These are phyloP conservation scores for Mus spicilegus DNA, from an alignment of 2,113 vertebrate genomes.

Conservation along the genomic window DNA sequence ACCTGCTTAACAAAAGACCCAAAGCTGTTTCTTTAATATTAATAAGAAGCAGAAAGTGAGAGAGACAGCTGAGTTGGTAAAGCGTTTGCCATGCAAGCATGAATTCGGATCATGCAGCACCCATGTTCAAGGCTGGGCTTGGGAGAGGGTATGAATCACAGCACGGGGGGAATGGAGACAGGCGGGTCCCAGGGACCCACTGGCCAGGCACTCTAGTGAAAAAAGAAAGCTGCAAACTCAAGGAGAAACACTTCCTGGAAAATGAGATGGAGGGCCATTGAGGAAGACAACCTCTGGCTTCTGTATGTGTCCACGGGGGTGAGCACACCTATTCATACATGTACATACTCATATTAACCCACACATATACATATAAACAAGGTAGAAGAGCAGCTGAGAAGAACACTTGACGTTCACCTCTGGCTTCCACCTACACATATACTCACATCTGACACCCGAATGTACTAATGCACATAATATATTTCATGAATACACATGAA, in stretches of 20 bases:
- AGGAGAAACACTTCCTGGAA: neutral
- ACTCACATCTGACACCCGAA: neutral
- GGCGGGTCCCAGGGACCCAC: neutral
- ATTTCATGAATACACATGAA: neutral
- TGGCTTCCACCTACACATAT: neutral
- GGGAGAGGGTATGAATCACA: neutral
- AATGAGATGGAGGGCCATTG: neutral
- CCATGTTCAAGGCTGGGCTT: neutral
- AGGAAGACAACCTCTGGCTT: neutral
- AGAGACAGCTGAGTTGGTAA: neutral
- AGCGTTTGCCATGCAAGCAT: neutral
- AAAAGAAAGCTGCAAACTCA: neutral
- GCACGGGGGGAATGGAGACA: neutral
- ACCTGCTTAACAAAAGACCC: neutral
- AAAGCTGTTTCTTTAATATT: slow-evolving; percentile 10
- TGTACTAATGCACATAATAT: neutral
- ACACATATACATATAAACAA: neutral
- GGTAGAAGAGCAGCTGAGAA: neutral
- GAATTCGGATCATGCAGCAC: neutral
- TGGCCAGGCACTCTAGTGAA: neutral
- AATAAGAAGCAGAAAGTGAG: neutral
- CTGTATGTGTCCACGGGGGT: neutral
- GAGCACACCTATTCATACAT: neutral
- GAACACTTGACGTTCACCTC: neutral
- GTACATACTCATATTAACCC: neutral